A percentile compares a stretch with the other conserved stretches of the same genome.
phyloP scores from a whole-genome alignment of 2,113 vertebrate species.

The Microcebus ravelobensis region DNA sequence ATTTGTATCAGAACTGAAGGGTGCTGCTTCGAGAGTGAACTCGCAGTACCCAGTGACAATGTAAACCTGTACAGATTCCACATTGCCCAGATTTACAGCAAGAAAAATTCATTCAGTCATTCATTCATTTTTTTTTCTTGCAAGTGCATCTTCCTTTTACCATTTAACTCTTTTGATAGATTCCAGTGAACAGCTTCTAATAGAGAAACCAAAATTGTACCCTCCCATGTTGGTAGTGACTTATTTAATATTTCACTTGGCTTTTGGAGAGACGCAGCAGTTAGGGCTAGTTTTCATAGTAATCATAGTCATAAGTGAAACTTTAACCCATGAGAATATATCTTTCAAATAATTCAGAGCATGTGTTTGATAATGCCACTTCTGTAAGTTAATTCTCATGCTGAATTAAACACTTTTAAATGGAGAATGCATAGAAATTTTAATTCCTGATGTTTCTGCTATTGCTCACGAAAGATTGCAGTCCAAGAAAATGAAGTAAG shows the following conservation, averaged over 20 bases:
- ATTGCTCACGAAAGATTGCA: neutral
- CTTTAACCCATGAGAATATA: neutral
- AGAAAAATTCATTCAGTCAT: constrained; percentile 4
- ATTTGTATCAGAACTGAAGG: constrained; percentile 71
- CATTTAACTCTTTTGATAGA: neutral
- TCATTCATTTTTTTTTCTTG: neutral
- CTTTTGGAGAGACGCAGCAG: neutral
- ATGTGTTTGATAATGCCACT: neutral
- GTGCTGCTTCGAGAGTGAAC: neutral
- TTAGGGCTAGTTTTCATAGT: neutral
- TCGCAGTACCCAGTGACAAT: neutral
- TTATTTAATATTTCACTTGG: constrained; percentile 47
- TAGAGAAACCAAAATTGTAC: neutral
- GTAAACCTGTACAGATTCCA: neutral
- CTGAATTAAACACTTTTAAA: neutral
- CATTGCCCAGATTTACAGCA: neutral
- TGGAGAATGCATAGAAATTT: neutral
- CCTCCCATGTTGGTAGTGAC: neutral
- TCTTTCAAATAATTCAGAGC: constrained; percentile 26
- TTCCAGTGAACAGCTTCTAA: constrained; percentile 18
- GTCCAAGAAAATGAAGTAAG: neutral
- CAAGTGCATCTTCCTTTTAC: neutral
- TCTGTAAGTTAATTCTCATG: neutral
- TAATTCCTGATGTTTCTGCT: neutral
- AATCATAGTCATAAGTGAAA: neutral